Conservation (phyloP, 2,888 invertebrate species). For the Microplitis manilae region DNA sequence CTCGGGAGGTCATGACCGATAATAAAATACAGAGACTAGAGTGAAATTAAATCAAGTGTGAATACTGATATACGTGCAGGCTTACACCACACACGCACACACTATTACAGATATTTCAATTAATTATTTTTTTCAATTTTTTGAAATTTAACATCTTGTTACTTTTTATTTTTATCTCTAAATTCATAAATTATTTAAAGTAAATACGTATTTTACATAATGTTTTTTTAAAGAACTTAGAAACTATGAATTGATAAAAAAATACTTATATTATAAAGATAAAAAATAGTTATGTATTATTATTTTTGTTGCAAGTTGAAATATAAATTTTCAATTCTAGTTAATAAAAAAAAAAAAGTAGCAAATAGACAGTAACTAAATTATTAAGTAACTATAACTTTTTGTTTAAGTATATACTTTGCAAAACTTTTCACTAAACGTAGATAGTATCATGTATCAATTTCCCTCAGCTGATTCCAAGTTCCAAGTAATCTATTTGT, state of each 20-base stretch:
- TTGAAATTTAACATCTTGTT: no score
- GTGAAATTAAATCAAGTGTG: slow-evolving; percentile 12
- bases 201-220: no score
- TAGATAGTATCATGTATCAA: background rate
- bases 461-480: slow-evolving; percentile 28
- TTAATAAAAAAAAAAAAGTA: background rate
- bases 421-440: background rate
- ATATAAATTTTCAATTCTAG: background rate
- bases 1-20: slow-evolving; percentile 43
- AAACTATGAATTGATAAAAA: background rate
- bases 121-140: background rate
- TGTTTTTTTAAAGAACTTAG: no score
- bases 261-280: background rate
- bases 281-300: background rate
- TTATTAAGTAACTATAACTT: no score
- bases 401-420: background rate
- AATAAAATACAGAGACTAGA: slow-evolving; percentile 39
- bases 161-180: no score
- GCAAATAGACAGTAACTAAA: background rate
- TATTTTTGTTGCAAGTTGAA: background rate
- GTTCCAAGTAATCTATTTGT: background rate
- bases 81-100: background rate
- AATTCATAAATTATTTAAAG: background rate
- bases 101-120: background rate
- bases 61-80: background rate